These are phyloP conservation scores for Augochlora pura DNA, from an alignment of 1,140 invertebrate genomes.

Conservation along the genomic window DNA sequence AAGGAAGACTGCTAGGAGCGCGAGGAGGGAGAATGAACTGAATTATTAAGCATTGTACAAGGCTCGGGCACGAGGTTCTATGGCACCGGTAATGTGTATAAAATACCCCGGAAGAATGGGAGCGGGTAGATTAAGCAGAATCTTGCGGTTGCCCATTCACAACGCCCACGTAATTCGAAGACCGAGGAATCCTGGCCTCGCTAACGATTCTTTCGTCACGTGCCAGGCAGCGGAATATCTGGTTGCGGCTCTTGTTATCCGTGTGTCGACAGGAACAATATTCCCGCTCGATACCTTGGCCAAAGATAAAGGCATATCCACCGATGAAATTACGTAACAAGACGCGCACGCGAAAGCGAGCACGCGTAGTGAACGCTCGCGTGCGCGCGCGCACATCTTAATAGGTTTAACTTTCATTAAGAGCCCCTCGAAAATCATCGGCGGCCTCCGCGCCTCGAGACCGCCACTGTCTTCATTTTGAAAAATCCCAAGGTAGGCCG, in stretches of 20 bases:
- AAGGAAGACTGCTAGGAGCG: too few species aligned
- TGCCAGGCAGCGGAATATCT: too few species aligned
- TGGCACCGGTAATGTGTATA: too few species aligned
- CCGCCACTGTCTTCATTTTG: not conserved
- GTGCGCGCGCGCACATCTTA: slow-evolving; percentile 20
- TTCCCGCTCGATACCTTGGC: slow-evolving; percentile 2
- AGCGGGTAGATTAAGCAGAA: too few species aligned
- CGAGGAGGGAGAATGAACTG: too few species aligned
- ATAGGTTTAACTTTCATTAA: slow-evolving; percentile 51
- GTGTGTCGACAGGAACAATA: not conserved
- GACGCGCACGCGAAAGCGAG: slow-evolving; percentile 1
- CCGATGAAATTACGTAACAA: slow-evolving; percentile 44
- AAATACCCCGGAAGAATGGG: too few species aligned
- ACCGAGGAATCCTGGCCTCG: too few species aligned
- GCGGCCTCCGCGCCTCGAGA: not conserved
- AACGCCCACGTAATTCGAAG: too few species aligned
- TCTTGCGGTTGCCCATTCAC: too few species aligned
- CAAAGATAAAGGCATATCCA: slow-evolving; percentile 39
- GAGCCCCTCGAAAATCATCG: slow-evolving; percentile 49
- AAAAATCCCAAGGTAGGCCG: not conserved
- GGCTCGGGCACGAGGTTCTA: too few species aligned
- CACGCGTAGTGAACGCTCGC: not conserved
- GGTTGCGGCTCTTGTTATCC: not conserved
- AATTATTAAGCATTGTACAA: too few species aligned
- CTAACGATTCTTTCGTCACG: slow-evolving; percentile 7